phyloP scores from a whole-genome alignment of 2,113 vertebrate genomes.

The Gopherus flavomarginatus region DNA sequence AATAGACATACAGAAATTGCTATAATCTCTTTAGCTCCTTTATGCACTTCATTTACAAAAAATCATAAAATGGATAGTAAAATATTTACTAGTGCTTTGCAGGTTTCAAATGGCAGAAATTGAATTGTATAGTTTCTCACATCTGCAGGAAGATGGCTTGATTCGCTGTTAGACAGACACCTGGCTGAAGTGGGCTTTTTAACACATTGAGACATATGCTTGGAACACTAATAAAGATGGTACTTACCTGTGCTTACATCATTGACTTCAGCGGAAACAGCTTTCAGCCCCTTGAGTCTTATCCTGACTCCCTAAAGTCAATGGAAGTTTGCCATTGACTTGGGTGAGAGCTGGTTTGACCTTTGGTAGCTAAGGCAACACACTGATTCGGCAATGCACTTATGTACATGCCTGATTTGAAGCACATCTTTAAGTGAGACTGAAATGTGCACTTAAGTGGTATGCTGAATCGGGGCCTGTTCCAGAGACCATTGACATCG shows the following conservation, averaged over 20 bases:
- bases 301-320: not conserved
- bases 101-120: conserved; percentile 71
- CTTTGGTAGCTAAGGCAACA: not conserved
- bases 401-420: not conserved
- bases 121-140: conserved; percentile 48
- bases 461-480: not conserved
- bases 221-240: not conserved
- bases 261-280: not conserved
- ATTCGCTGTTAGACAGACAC: conserved; percentile 7
- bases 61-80: conserved; percentile 77
- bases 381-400: not conserved
- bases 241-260: not conserved
- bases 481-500: not conserved
- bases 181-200: conserved; percentile 7
- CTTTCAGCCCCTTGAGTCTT: not conserved
- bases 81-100: conserved; percentile 78
- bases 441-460: not conserved
- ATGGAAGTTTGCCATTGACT: not conserved
- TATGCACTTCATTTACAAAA: conserved; percentile 78
- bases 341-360: not conserved
- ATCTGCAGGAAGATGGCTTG: conserved; percentile 53
- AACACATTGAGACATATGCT: not conserved
- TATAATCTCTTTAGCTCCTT: conserved; percentile 70
- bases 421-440: not conserved
- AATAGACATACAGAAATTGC: conserved; percentile 73